Evolutionary conservation across 2,113 vertebrate genomes (phyloP).

Genomic region (Dromas ardeola): DNA sequence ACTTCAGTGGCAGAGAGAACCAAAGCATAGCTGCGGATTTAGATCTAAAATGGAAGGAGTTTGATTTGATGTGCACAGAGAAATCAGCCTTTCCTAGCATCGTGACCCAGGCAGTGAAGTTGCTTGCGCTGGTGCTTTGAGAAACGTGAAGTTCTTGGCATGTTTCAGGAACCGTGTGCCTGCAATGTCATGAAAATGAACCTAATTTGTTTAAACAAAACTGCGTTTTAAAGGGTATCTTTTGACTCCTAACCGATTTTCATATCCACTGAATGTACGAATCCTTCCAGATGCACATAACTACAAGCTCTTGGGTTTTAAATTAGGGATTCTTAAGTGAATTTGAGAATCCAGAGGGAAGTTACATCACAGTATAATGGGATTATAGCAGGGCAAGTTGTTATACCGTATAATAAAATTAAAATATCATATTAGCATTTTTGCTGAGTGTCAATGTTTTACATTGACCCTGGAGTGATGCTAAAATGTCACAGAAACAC

Average conservation of each 20-base stretch:
- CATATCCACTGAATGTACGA: not conserved
- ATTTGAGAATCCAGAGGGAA: conserved; percentile 5
- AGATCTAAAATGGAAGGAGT: not conserved
- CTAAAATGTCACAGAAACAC: not conserved
- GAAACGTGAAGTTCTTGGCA: not conserved
- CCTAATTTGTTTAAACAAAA: not conserved
- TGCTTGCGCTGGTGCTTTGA: not conserved
- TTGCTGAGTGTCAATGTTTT: not conserved
- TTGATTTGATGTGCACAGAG: not conserved
- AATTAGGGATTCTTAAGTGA: not conserved
- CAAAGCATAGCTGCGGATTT: not conserved
- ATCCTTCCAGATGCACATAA: not conserved
- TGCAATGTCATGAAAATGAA: not conserved
- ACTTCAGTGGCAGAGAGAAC: not conserved
- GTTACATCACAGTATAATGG: not conserved
- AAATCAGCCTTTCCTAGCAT: not conserved
- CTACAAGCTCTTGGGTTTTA: not conserved
- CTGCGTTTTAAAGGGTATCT: not conserved
- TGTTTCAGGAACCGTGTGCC: not conserved
- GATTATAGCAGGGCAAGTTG: not conserved
- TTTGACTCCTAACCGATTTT: not conserved
- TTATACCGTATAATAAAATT: not conserved
- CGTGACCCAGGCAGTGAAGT: not conserved
- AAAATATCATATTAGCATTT: not conserved
- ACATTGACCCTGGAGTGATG: not conserved